Conservation (phyloP, 2,113 vertebrate genomes). For the Zapornia atra region DNA sequence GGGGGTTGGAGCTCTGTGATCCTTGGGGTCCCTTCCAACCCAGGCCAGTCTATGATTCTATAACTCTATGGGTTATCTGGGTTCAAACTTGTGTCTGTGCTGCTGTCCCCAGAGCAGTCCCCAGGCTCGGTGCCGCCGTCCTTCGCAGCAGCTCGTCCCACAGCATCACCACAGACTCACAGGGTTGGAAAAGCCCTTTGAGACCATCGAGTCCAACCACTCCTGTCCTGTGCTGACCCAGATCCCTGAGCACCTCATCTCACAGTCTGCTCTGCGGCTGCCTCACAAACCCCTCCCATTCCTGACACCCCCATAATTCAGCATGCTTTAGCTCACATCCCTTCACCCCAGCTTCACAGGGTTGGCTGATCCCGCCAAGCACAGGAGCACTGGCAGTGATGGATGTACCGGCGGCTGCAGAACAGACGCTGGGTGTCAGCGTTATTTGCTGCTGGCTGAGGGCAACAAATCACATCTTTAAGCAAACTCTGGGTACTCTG, state of each 20-base stretch:
- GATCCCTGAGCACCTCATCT: too few relatives aligned
- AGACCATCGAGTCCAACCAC: too few relatives aligned
- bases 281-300: neutral
- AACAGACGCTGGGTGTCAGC: neutral
- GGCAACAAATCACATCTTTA: conserved; percentile 1
- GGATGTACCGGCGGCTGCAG: accelerated
- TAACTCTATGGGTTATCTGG: too few relatives aligned
- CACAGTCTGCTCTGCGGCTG: neutral
- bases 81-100: neutral
- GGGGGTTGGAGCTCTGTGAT: too few relatives aligned
- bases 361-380: neutral
- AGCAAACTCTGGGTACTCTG: neutral
- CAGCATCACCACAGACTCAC: too few relatives aligned
- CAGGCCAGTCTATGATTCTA: too few relatives aligned
- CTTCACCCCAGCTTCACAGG: accelerated
- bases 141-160: neutral
- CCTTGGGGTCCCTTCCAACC: too few relatives aligned
- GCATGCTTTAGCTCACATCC: neutral
- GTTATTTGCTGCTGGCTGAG: neutral
- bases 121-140: accelerated
- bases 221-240: too few relatives aligned
- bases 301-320: neutral
- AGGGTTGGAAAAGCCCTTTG: too few relatives aligned
- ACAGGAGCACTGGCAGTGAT: accelerated
- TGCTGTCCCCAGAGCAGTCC: accelerated